phyloP scores from a whole-genome alignment of 1,140 invertebrate genomes.

The Nebria ingens region DNA sequence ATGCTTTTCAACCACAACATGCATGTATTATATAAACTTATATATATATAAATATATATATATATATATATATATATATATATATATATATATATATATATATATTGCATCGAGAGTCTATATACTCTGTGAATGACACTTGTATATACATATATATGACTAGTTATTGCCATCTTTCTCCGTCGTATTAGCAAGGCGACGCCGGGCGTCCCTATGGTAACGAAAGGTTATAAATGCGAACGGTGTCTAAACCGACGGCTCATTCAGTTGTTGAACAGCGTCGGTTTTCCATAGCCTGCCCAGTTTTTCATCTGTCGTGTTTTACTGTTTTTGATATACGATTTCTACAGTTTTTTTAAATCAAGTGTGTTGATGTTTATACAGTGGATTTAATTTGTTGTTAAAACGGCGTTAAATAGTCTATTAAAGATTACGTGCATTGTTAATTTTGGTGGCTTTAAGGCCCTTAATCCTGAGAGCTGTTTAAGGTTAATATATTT shows the following conservation, averaged over 20 bases:
- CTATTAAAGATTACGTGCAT: constrained; percentile 6
- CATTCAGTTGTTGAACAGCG: constrained; percentile 18
- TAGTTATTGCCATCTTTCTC: too few species aligned
- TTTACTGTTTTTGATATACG: too few species aligned
- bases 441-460: constrained; percentile 8
- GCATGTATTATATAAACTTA: too few species aligned
- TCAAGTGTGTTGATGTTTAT: background rate
- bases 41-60: too few species aligned
- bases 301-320: constrained; percentile 11
- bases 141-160: too few species aligned
- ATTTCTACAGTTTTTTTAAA: background rate
- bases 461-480: background rate
- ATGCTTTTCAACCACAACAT: too few species aligned
- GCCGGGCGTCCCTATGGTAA: constrained; percentile 17
- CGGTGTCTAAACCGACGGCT: constrained; percentile 20
- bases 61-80: too few species aligned
- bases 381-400: background rate
- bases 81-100: background rate
- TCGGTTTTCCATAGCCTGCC: too few species aligned
- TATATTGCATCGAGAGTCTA: too few species aligned
- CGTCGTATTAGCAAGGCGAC: too few species aligned
- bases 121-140: background rate
- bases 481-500: background rate
- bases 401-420: background rate
- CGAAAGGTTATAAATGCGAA: constrained; percentile 18